Evolutionary conservation across 2,113 vertebrate genomes (phyloP), one percentile per base, ranked within the genome.

Genomic region (Alectura lathami): DNA sequence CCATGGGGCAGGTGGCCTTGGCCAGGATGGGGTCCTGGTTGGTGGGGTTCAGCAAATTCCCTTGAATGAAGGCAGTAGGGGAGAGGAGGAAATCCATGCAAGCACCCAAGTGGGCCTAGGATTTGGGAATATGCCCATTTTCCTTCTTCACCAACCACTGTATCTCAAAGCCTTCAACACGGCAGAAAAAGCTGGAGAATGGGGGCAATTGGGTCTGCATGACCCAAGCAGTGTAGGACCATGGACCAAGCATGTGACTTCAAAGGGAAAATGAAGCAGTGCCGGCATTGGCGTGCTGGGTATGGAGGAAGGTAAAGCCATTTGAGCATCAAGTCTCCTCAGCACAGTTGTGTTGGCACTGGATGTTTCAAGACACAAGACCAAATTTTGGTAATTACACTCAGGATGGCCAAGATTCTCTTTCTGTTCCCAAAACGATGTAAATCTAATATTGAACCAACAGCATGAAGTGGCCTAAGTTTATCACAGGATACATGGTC

Each of bases 1-100:
- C 13, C 3, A 1, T 0, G 2, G 22, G 6, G 3, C 4, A 6
- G 11, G 8, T 24, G 62, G 29, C 3, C 20, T 75, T 1, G 1
- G 23, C 0, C 60, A 57, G 36, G 21, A 9, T 72, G 24, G 13
- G 23, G 3, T 50, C 53, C 17, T 2, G 3, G 8, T 9, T 36
- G 17, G 13, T 3, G 10, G 17, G 7, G 6, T 23, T 74, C 29
- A 57, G 32, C 54, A 21, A n/a, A 57, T n/a, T 30, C 32, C 54
- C 54, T 21, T 21, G 18, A 57, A n/a, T 13, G 23, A 15, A 87
- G n/a, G 42, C 22, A 38, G n/a, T 16, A 10, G 63, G 3, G 20
- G 15, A 21, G 38, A 68, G 60, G 82, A 72, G 57, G 9, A 84
- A 73, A 74, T n/a, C 17, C 34, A 9, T 24, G 22, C 13, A 43